A percentile compares a stretch with the other conserved stretches of the same genome.
Evolutionary conservation across 2,113 vertebrate genomes (phyloP).

Genomic region (Megaleporinus macrocephalus): DNA sequence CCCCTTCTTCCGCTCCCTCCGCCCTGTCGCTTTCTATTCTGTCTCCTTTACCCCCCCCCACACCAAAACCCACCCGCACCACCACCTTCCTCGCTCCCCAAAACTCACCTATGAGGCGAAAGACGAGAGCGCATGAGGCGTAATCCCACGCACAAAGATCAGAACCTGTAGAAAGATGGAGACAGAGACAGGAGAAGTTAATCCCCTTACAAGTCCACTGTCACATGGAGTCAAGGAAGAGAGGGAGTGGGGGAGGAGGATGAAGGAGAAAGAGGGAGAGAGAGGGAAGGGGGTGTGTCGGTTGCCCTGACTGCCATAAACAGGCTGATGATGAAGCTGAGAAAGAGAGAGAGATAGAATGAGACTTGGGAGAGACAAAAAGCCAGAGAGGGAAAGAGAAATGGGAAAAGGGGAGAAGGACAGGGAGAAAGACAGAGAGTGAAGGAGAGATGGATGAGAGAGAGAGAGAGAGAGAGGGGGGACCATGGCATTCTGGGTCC

Average conservation of each 20-base stretch:
- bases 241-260: constrained; percentile 25
- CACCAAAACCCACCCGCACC: neutral
- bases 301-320: constrained; percentile 45
- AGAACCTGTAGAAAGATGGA: constrained; percentile 40
- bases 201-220: constrained; percentile 71
- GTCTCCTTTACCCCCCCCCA: constrained; percentile 53
- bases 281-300: constrained; percentile 16
- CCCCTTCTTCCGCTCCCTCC: constrained; percentile 71
- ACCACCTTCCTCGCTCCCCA: constrained; percentile 30
- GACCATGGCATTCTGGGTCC: constrained; percentile 66
- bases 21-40: constrained; percentile 76
- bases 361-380: no score
- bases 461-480: constrained; percentile 30
- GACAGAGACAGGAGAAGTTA: constrained; percentile 63
- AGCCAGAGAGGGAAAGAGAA: neutral
- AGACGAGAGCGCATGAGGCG: constrained; percentile 50
- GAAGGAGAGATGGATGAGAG: constrained; percentile 45
- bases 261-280: constrained; percentile 43
- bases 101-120: constrained; percentile 57
- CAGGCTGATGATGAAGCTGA: constrained; percentile 45
- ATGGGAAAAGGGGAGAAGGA: neutral
- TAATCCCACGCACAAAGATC: constrained; percentile 64
- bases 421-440: neutral
- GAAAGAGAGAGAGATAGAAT: neutral
- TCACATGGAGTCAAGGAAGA: constrained; percentile 66